phyloP scores from a whole-genome alignment of 2,888 invertebrate genomes.

The Drosophila trichaetosa region DNA sequence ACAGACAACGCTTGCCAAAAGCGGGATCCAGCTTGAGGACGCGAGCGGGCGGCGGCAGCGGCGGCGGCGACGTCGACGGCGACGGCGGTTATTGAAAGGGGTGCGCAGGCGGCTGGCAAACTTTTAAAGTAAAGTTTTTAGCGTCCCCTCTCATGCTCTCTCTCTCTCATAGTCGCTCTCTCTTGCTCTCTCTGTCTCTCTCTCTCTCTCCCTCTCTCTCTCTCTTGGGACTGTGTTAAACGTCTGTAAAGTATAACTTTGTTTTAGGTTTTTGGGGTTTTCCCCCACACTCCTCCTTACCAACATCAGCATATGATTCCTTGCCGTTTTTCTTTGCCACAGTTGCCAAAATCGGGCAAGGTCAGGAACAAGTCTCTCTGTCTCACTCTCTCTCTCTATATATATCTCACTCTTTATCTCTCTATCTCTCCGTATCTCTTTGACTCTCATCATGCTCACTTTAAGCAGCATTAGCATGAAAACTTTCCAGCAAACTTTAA shows the following conservation, averaged over 20 bases:
- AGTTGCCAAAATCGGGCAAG: conserved; percentile 76
- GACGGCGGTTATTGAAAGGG: conserved; percentile 49
- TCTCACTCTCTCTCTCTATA: background rate
- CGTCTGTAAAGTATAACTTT: conserved; percentile 79
- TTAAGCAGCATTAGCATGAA: conserved; percentile 54
- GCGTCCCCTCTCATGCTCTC: conserved; percentile 35
- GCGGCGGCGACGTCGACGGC: background rate
- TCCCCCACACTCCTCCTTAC: conserved; percentile 25
- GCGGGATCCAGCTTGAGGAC: conserved; percentile 38
- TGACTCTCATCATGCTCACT: conserved; percentile 4
- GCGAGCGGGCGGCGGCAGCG: background rate
- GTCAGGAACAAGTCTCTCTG: conserved; percentile 70
- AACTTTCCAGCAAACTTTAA: conserved; percentile 11
- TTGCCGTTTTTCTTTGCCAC: conserved; percentile 65
- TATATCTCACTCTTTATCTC: background rate
- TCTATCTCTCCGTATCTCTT: background rate
- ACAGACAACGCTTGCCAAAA: conserved; percentile 60
- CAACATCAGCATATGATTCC: conserved; percentile 54
- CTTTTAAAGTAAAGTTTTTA: conserved; percentile 81
- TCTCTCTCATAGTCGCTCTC: conserved; percentile 3
- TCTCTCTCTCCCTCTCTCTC: conserved; percentile 10
- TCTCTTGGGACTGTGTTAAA: conserved; percentile 58
- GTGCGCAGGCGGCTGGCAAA: conserved; percentile 66
- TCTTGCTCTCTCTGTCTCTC: conserved; percentile 19
- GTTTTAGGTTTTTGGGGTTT: conserved; percentile 81